Evolutionary conservation across 1,140 invertebrate species (phyloP).

Genomic region (Aphaenogaster ashmeadi): DNA sequence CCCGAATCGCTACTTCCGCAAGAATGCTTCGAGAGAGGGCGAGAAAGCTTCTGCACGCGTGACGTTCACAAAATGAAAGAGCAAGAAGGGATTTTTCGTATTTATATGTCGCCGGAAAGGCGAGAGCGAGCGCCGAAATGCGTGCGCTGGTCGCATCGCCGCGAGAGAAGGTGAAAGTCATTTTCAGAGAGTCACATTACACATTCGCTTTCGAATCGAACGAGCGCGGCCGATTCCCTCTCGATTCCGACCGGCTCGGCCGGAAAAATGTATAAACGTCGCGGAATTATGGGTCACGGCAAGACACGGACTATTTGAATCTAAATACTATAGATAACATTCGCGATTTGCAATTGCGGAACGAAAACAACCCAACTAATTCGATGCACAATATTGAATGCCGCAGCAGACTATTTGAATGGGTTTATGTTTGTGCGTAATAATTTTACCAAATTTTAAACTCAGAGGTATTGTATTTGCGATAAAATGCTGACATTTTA

Average conservation of each 20-base stretch:
- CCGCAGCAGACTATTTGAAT: not conserved
- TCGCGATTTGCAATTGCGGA: conserved; percentile 4
- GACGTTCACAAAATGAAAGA: conserved; percentile 25
- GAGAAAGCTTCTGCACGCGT: conserved; percentile 29
- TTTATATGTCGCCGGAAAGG: not conserved
- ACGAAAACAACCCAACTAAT: not conserved
- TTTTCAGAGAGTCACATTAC: conserved; percentile 57
- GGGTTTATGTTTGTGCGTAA: not conserved
- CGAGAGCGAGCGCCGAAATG: conserved; percentile 8
- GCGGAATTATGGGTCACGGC: conserved; percentile 48
- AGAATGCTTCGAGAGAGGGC: not conserved
- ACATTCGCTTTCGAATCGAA: conserved; percentile 48
- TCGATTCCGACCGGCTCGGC: conserved; percentile 29
- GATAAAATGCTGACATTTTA: not conserved
- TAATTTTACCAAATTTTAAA: conserved; percentile 38
- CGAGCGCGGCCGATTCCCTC: conserved; percentile 25
- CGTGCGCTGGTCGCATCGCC: not conserved
- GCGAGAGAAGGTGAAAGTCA: conserved; percentile 71
- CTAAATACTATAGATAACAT: not conserved
- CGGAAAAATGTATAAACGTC: conserved; percentile 32
- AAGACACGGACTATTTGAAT: not conserved
- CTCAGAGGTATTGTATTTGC: not conserved
- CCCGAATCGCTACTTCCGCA: not conserved
- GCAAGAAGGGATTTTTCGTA: conserved; percentile 4
- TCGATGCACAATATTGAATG: not conserved